phyloP scores from a whole-genome alignment of 1,140 invertebrate species.

The Calephelis virginiensis region DNA sequence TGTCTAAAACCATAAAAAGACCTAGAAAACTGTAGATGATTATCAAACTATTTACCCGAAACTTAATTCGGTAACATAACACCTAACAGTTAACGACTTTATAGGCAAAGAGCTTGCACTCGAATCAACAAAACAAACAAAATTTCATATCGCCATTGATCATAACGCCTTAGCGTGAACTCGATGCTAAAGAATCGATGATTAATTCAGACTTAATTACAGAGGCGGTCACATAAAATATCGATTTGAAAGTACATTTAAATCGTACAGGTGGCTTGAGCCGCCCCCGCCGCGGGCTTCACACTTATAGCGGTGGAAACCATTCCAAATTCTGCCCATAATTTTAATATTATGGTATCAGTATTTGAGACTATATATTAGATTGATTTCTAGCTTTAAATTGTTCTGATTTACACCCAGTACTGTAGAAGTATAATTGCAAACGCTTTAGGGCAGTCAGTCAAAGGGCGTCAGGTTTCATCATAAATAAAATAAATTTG shows the following conservation, averaged over 20 bases:
- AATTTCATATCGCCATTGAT: slow-evolving; percentile 40
- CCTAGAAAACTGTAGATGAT: no score
- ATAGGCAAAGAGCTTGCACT: slow-evolving; percentile 5
- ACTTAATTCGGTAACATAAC: not conserved
- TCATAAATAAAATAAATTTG: no score
- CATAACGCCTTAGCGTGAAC: slow-evolving; percentile 64
- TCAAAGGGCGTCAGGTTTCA: not conserved
- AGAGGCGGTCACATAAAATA: slow-evolving; percentile 71
- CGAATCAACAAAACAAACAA: slow-evolving; percentile 11
- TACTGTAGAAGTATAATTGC: not conserved
- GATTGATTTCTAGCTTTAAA: slow-evolving; percentile 6
- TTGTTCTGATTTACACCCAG: not conserved
- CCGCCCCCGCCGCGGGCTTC: slow-evolving; percentile 58
- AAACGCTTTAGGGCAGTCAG: not conserved
- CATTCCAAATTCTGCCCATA: slow-evolving; percentile 13
- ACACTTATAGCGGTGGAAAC: slow-evolving; percentile 37
- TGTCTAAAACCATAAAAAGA: no score
- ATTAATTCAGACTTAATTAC: slow-evolving; percentile 71
- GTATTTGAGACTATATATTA: slow-evolving; percentile 4
- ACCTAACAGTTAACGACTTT: not conserved
- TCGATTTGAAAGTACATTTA: slow-evolving; percentile 67
- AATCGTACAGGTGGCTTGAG: slow-evolving; percentile 62
- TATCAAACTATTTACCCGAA: no score
- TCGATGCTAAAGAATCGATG: slow-evolving; percentile 46
- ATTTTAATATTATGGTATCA: slow-evolving; percentile 5